Evolutionary conservation across 2,797 vertebrate species (phyloP), one percentile per base, ranked within the genome.

Genomic region (Astyanax mexicanus): DNA sequence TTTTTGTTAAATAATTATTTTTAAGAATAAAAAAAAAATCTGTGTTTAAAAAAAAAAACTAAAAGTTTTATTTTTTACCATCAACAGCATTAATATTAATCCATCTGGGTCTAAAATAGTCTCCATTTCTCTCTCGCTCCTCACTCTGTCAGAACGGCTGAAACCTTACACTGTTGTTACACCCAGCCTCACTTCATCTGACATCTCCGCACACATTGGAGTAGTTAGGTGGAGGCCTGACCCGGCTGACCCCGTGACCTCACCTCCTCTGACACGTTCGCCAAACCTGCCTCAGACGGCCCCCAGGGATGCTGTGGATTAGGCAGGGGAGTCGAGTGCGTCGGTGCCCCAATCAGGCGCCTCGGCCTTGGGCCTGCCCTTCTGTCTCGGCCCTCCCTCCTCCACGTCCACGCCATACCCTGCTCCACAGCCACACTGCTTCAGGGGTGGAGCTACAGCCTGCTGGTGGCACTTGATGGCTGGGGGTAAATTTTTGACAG

Each of bases 181-280:
- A 86, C 80, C 74, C 71, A 74, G 27, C 55, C 47, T 44, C 32
- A 52, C 72, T 64, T 62, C 13, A 42, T 75, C 80, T 66, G 78
- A 74, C 82, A 85, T 85, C 80, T 84, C 64, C 70, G 79, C 81
- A 87, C 87, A 91, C 77, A 82, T 74, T 87, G 86, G 77, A 90
- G 86, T 71, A 67, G 78, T 89, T 87, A 88, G 78, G 74, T 70
- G 45, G 71, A 68, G 67, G 51, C 83, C 80, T 81, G 79, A 85
- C 85, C 85, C 72, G 0, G 13, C 0, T 68, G 78, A 88, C 85
- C 85, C 68, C 9, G 23, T 74, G 81, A 89, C 83, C 81, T 47
- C 58, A 27, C 9, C 72, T 80, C 40, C 72, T 65, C 65, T 77
- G 67, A 85, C 81, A 79, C 61, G 3, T 72, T 45, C 49, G 62